Evolutionary conservation across 1,140 invertebrate genomes (phyloP).

Genomic region (Lethocerus indicus): DNA sequence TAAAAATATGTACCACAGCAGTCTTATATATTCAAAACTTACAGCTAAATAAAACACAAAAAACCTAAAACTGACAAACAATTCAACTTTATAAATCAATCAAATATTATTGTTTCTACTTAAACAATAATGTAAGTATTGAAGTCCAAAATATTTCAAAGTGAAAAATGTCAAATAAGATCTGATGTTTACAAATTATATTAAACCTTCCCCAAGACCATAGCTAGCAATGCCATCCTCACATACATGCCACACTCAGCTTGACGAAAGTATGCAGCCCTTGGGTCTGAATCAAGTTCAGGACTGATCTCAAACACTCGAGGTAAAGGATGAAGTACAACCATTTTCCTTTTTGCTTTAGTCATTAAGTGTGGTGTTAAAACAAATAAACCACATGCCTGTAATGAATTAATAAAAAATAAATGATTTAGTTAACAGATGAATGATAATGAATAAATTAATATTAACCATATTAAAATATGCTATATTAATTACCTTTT

Average conservation of each 20-base stretch:
- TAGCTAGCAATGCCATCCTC: constrained; percentile 88
- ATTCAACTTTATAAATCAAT: too few relatives aligned
- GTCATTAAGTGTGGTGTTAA: constrained; percentile 94
- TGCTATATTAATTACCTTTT: constrained; percentile 41
- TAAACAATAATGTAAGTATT: too few relatives aligned
- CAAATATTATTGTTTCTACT: too few relatives aligned
- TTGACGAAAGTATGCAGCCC: constrained; percentile 97
- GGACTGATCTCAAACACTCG: constrained; percentile 85
- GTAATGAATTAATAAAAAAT: constrained; percentile 20
- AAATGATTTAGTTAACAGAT: background rate
- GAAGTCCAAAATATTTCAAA: too few relatives aligned
- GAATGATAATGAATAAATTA: background rate
- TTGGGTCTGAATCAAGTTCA: constrained; percentile 87
- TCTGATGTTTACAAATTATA: too few relatives aligned
- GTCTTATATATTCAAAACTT: too few relatives aligned
- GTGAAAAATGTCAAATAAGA: too few relatives aligned
- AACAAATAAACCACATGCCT: constrained; percentile 72
- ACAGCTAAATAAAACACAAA: too few relatives aligned
- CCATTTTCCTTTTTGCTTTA: constrained; percentile 77
- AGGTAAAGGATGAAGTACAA: constrained; percentile 95
- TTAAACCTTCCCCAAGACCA: constrained; percentile 55
- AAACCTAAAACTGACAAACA: too few relatives aligned
- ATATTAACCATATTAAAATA: background rate
- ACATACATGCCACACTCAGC: constrained; percentile 96
- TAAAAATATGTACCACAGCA: too few relatives aligned